Evolutionary conservation across 1,140 invertebrate species (phyloP), one percentile per base, ranked within the genome.

Genomic region (Papilio machaon): DNA sequence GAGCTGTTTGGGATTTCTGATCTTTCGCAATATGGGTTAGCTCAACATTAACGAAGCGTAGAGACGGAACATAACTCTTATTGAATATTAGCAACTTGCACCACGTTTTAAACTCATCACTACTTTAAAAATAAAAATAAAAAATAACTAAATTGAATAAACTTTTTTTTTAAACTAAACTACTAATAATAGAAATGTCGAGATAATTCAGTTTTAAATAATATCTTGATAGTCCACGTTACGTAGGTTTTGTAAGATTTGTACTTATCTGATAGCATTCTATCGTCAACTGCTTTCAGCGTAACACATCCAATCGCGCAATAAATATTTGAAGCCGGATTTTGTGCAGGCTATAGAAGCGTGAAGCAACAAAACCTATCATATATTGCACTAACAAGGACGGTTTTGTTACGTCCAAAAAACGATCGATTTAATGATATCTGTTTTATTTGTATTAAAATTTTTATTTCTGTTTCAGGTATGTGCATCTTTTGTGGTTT

Each of bases 291-390:
- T 78, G 76, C 35, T 78, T 78, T 54, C 10, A 38, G 23, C 17
- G 76, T 8, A 78, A 64, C 76, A 64, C 23, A 43, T 35, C 35
- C 30, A 78, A 30, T 60, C 10, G 76, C 30, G 54, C 76, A 64
- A 78, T 78, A 78, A 78, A 78, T 43, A 78, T 64, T 78, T 78
- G 54, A 78, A 78, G 76, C 30, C 9, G n/a, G 49, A 58, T 78
- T 54, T 54, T 77, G 74, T 77, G 17, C 11, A 17, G 30, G 49
- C 2, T 78, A 58, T 64, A 58, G 76, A 78, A 78, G 76, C 52
- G 52, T 64, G 13, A 35, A 70, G 35, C 46, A 49, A 46, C 76
- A 60, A 60, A 64, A 35, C 54, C 35, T 60, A 38, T 35, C 17
- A 43, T 64, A 78, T 78, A 78, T 78, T 78, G 38, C 76, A 58